Evolutionary conservation across 2,888 invertebrate genomes (phyloP).

Genomic region (Eulithis testata): DNA sequence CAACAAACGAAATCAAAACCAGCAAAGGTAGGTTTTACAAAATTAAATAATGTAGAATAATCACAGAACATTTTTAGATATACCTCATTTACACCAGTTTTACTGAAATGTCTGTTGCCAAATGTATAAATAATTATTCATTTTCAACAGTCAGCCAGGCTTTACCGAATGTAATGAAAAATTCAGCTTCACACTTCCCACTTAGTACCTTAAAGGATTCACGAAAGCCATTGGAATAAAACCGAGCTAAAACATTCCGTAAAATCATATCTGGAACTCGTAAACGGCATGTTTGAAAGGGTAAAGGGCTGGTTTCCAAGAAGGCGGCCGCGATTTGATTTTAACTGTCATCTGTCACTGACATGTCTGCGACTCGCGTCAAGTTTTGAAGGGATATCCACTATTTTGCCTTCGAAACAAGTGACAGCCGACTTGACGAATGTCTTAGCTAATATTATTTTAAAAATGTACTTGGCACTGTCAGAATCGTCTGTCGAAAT

Average conservation of each 20-base stretch:
- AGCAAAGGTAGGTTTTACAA: too few species aligned
- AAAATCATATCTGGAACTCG: slow-evolving; percentile 30
- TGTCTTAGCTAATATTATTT: too few species aligned
- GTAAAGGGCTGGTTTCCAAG: background rate
- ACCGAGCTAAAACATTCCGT: background rate
- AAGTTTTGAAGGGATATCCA: too few species aligned
- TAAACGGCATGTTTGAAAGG: slow-evolving; percentile 16
- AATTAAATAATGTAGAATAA: background rate
- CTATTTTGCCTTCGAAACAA: too few species aligned
- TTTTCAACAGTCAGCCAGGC: slow-evolving; percentile 4
- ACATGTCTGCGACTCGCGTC: too few species aligned
- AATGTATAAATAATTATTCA: slow-evolving; percentile 5
- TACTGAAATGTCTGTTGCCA: background rate
- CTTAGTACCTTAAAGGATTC: slow-evolving; percentile 11
- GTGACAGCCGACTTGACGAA: too few species aligned
- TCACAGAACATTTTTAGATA: too few species aligned
- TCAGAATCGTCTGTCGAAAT: too few species aligned
- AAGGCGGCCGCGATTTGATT: background rate
- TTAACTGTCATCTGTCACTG: too few species aligned
- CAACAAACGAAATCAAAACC: too few species aligned
- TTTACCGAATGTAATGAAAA: slow-evolving; percentile 5
- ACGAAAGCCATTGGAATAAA: slow-evolving; percentile 7
- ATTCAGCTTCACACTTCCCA: slow-evolving; percentile 6
- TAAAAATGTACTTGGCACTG: too few species aligned
- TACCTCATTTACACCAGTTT: background rate